phyloP scores from a whole-genome alignment of 2,888 invertebrate genomes.

The Marasmarcha lunaedactyla region DNA sequence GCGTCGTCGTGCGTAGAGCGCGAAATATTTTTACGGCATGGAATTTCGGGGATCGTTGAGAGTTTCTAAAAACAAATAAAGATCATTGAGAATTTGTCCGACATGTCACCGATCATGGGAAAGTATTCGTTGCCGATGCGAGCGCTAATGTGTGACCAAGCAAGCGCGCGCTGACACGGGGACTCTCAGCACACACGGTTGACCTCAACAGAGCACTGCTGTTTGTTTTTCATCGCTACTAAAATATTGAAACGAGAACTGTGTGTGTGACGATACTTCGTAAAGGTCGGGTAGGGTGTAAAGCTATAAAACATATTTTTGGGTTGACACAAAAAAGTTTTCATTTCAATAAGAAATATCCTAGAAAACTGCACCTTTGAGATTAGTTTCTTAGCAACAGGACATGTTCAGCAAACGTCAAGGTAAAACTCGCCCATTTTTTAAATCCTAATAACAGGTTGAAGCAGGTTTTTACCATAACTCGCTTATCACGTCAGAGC shows the following conservation, averaged over 20 bases:
- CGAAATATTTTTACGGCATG: slow-evolving; percentile 14
- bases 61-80: slow-evolving; percentile 10
- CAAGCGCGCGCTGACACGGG: slow-evolving; percentile 55
- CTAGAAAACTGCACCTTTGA: too few species aligned
- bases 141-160: slow-evolving; percentile 60
- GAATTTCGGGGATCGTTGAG: not conserved
- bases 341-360: too few species aligned
- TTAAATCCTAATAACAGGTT: too few species aligned
- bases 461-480: too few species aligned
- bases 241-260: slow-evolving; percentile 62
- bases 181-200: slow-evolving; percentile 65
- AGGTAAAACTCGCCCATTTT: too few species aligned
- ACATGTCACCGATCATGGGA: slow-evolving; percentile 49
- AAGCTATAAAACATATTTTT: too few species aligned
- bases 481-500: too few species aligned
- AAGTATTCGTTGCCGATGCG: slow-evolving; percentile 51
- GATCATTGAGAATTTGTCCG: slow-evolving; percentile 8
- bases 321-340: too few species aligned
- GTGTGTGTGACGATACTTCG: slow-evolving; percentile 34
- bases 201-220: slow-evolving; percentile 65
- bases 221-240: slow-evolving; percentile 64
- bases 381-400: too few species aligned
- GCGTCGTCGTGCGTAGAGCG: slow-evolving; percentile 9
- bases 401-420: too few species aligned
- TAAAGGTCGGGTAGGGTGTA: too few species aligned